phyloP scores from a whole-genome alignment of 2,888 invertebrate genomes.

The Brachyopa scutellaris region DNA sequence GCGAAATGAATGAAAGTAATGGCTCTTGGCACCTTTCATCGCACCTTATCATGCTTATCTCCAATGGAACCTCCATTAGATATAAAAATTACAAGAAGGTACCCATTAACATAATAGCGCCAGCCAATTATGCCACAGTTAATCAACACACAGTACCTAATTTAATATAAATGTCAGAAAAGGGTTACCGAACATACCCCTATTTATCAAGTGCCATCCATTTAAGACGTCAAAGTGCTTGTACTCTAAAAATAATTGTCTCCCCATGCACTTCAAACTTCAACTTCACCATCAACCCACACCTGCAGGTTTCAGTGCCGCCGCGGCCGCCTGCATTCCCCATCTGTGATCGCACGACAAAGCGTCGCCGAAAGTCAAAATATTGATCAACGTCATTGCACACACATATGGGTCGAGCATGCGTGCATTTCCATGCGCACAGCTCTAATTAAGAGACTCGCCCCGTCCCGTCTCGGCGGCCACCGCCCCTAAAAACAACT shows the following conservation, averaged over 20 bases:
- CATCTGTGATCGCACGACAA: conserved; percentile 47
- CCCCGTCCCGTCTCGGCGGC: neutral
- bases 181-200: conserved; percentile 12
- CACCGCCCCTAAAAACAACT: neutral
- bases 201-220: conserved; percentile 36
- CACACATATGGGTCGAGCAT: neutral
- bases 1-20: too few relatives aligned
- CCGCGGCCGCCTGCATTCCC: neutral
- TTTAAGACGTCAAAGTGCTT: conserved; percentile 18
- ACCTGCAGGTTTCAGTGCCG: conserved; percentile 33
- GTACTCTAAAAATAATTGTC: neutral
- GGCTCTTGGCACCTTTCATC: too few relatives aligned
- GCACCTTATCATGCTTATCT: too few relatives aligned
- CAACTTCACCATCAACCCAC: conserved; percentile 1
- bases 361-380: conserved; percentile 56
- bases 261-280: conserved; percentile 14
- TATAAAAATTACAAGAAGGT: too few relatives aligned
- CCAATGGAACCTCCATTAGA: too few relatives aligned
- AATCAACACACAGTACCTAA: conserved; percentile 9
- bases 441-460: conserved; percentile 28
- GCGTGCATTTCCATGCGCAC: conserved; percentile 30
- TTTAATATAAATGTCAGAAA: neutral
- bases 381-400: conserved; percentile 49
- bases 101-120: conserved; percentile 3
- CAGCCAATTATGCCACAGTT: conserved; percentile 54